phyloP scores from a whole-genome alignment of 2,797 vertebrate genomes.

The Scolopax bukidnonensis region DNA sequence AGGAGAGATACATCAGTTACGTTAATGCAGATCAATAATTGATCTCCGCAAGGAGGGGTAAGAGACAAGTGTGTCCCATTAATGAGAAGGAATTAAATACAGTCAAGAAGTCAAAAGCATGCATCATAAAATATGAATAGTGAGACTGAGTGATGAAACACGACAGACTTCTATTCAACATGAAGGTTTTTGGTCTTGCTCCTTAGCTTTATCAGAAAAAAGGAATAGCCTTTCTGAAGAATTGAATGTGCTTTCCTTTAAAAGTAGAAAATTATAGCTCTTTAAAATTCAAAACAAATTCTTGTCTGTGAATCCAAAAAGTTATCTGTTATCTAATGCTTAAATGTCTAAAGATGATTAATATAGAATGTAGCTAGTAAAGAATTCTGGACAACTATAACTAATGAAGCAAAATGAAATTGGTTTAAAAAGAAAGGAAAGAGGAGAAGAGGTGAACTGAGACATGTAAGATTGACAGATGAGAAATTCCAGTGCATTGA shows the following conservation, averaged over 20 bases:
- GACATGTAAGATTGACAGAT: background rate
- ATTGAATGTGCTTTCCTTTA: background rate
- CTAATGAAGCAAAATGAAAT: background rate
- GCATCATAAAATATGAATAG: constrained; percentile 10
- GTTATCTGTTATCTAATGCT: background rate
- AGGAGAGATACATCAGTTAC: constrained; percentile 8
- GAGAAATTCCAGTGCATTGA: background rate
- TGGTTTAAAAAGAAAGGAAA: background rate
- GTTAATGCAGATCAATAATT: constrained; percentile 22
- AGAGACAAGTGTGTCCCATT: background rate
- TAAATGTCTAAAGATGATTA: background rate
- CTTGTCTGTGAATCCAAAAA: background rate
- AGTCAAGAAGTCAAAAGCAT: constrained; percentile 8
- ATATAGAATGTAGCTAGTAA: background rate
- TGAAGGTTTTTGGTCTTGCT: background rate
- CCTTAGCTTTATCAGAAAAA: background rate
- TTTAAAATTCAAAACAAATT: constrained; percentile 23
- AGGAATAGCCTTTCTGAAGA: background rate
- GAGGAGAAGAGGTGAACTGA: background rate
- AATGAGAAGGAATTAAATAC: constrained; percentile 32
- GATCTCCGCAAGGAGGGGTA: background rate
- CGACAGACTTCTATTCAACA: background rate
- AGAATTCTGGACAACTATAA: background rate
- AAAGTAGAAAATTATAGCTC: constrained; percentile 6
- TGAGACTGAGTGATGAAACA: background rate